Evolutionary conservation across 1,140 invertebrate species (phyloP), one percentile per base, ranked within the genome.

Genomic region (Diprion similis): DNA sequence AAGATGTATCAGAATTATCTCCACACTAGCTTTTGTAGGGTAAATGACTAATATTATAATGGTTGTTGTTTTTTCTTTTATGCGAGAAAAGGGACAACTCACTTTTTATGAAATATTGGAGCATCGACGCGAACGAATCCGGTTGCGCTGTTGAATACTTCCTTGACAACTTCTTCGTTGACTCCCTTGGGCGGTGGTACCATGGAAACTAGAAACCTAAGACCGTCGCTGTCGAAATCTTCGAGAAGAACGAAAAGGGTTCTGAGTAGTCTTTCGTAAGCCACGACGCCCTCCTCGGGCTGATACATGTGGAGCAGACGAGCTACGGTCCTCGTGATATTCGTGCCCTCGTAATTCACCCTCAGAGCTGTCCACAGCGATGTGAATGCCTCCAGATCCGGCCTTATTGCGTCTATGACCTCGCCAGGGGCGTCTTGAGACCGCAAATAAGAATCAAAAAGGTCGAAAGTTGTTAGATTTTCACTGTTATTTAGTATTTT

Each of bases 231-330:
- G 64, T 82, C 81, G 69, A 82, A 84, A 71, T 82, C 80, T 72
- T 80, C 73, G n/a, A 84, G 73, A 46, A 84, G 75, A 17, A 74
- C 65, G 45, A 77, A 73, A 46, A 85, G 73, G 4, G 82, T 84
- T 48, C 77, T 78, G 10, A 86, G 74, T 37, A 84, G 76, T 75
- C 75, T 73, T 71, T 82, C 81, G n/a, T 85, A 86, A 51, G 79
- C 79, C 11, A 71, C 46, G 76, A 86, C 78, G 17, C 83, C 83
- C 70, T 84, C 82, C 71, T 86, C 78, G 0, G 84, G 81, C 70
- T 84, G 81, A 70, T 86, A 86, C 70, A 83, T 81, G 24, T 80
- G 79, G 15, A 85, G 67, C 37, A 86, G 77, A 71, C 78, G 78
- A 9, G 80, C 82, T 15, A 86, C 77, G 11, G 78, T 81, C 72